Percentiles rank a stretch among this genome's conserved stretches.
Evolutionary conservation across 2,113 vertebrate species (phyloP).

Genomic region (Melanocharis versteri): DNA sequence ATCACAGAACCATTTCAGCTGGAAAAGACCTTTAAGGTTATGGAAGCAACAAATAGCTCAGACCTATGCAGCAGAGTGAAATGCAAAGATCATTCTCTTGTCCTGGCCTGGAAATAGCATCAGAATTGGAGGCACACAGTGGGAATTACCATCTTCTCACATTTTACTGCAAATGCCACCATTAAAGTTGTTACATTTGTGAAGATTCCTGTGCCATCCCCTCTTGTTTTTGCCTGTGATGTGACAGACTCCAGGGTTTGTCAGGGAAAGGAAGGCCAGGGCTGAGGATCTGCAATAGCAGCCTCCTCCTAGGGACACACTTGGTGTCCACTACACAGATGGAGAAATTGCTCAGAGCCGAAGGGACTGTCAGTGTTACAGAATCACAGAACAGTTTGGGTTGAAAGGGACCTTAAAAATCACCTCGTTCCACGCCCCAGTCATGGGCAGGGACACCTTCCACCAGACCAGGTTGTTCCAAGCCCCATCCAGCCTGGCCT

Average conservation of each 20-base stretch:
- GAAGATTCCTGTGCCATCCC: not conserved
- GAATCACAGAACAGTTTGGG: not conserved
- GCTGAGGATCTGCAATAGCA: not conserved
- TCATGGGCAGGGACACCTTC: not conserved
- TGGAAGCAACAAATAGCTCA: not conserved
- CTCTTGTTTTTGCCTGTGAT: not conserved
- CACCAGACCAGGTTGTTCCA: fast-evolving
- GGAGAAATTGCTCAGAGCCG: not conserved
- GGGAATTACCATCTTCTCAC: not conserved
- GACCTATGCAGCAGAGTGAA: not conserved
- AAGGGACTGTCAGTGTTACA: not conserved
- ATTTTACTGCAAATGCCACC: not conserved
- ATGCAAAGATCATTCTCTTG: not conserved
- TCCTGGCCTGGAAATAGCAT: not conserved
- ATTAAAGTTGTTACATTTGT: not conserved
- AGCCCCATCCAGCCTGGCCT: not conserved
- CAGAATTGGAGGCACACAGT: not conserved
- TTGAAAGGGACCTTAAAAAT: not conserved
- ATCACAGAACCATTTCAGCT: not conserved
- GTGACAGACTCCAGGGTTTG: fast-evolving
- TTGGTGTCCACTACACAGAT: not conserved
- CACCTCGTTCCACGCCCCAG: not conserved
- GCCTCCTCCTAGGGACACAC: not conserved
- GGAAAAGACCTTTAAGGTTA: not conserved
- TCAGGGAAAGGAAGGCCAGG: not conserved